These are phyloP conservation scores for Noctua janthina DNA, from an alignment of 2,888 invertebrate species.

Conservation along the genomic window DNA sequence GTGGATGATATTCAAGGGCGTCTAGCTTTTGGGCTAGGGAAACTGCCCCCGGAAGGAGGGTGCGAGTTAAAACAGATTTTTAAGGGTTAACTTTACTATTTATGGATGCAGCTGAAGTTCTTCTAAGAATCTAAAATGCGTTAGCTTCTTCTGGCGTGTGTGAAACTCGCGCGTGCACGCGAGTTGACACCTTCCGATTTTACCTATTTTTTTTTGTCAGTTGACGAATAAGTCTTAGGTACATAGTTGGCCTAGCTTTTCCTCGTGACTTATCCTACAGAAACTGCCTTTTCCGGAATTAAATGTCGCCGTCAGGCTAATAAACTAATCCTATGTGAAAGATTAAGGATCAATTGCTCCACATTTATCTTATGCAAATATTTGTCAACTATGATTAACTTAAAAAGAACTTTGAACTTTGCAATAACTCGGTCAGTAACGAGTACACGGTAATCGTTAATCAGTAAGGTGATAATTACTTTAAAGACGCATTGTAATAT, in stretches of 20 bases:
- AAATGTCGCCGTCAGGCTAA: background rate
- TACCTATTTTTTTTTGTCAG: too few relatives aligned
- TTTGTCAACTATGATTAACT: background rate
- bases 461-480: background rate
- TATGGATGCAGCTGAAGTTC: too few relatives aligned
- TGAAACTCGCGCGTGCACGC: too few relatives aligned
- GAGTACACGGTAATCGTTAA: background rate
- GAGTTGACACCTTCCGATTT: too few relatives aligned
- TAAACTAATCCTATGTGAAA: background rate
- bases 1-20: background rate
- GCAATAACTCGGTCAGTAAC: background rate
- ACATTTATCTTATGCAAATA: background rate
- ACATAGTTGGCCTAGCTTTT: background rate
- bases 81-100: too few relatives aligned
- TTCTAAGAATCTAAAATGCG: too few relatives aligned
- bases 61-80: too few relatives aligned
- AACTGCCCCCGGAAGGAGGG: too few relatives aligned
- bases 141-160: too few relatives aligned
- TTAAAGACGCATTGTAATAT: background rate
- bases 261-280: background rate
- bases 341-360: background rate
- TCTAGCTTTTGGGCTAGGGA: too few relatives aligned
- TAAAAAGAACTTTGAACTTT: background rate
- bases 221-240: background rate
- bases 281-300: background rate